Evolutionary conservation across 2,113 vertebrate genomes (phyloP).

Genomic region (Oreochromis niloticus): DNA sequence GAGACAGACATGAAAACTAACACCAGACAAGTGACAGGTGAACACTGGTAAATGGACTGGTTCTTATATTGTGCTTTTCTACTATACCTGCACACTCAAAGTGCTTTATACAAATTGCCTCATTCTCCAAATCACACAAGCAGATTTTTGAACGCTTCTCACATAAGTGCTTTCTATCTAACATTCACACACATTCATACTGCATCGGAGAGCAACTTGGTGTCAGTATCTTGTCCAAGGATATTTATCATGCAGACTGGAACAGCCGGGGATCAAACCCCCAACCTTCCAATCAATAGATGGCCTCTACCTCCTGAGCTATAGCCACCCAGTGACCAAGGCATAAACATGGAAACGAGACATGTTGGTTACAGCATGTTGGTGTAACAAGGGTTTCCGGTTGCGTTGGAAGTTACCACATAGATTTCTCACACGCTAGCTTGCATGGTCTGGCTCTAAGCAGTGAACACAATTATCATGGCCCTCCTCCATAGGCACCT

Average conservation of each 20-base stretch:
- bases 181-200: background rate
- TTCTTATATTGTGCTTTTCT: background rate
- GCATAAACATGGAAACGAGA: background rate
- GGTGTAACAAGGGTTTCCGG: background rate
- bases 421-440: background rate
- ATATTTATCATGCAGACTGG: background rate
- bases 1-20: background rate
- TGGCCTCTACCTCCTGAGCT: background rate
- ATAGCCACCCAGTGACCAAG: too few relatives aligned
- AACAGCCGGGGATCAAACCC: background rate
- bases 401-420: background rate
- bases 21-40: background rate
- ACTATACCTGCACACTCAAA: background rate
- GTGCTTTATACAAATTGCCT: background rate
- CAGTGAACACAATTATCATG: background rate
- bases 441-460: background rate
- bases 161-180: background rate
- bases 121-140: background rate
- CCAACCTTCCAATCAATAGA: background rate
- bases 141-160: background rate
- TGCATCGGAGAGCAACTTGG: background rate
- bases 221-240: background rate
- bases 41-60: background rate
- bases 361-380: background rate
- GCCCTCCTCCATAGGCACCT: background rate